Percentiles rank a stretch among this genome's conserved stretches.
Conservation (phyloP, 2,113 vertebrate genomes). For the Anseranas semipalmata region DNA sequence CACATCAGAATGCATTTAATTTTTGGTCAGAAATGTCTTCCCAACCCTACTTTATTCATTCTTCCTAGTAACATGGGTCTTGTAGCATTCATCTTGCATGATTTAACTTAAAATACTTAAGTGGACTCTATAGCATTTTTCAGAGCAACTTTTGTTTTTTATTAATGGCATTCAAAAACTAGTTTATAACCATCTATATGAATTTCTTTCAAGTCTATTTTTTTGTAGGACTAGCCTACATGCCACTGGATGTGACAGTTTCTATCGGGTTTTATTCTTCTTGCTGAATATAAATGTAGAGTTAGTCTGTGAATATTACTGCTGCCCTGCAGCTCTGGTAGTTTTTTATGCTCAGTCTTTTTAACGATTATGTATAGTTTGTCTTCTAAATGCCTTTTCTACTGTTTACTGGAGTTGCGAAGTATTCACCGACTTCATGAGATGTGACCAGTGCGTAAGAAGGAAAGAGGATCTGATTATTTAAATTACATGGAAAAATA, state of each 20-base stretch:
- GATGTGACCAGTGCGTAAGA: not conserved
- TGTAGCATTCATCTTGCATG: not conserved
- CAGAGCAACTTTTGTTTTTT: not conserved
- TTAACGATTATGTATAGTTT: constrained; percentile 25
- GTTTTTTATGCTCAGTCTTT: constrained; percentile 24
- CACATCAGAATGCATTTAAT: not conserved
- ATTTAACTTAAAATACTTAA: not conserved
- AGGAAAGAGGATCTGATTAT: constrained; percentile 20
- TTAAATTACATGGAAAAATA: constrained; percentile 52
- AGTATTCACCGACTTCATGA: constrained; percentile 32
- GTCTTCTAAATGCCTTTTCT: constrained; percentile 21
- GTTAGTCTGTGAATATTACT: not conserved
- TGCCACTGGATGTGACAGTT: constrained; percentile 51
- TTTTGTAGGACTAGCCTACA: constrained; percentile 41
- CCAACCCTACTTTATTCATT: not conserved
- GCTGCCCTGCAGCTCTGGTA: constrained; percentile 16
- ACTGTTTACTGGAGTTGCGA: constrained; percentile 16
- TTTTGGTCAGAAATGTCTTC: not conserved
- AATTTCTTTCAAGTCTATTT: constrained; percentile 53
- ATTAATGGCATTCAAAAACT: constrained; percentile 28
- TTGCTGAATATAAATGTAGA: constrained; percentile 41
- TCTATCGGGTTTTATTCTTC: constrained; percentile 59
- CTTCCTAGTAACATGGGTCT: not conserved
- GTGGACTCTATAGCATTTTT: not conserved
- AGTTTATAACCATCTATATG: constrained; percentile 21